Base-by-base conservation (phyloP, 2,797 vertebrate species). In the Microctenopoma stevenorrisi region DNA sequence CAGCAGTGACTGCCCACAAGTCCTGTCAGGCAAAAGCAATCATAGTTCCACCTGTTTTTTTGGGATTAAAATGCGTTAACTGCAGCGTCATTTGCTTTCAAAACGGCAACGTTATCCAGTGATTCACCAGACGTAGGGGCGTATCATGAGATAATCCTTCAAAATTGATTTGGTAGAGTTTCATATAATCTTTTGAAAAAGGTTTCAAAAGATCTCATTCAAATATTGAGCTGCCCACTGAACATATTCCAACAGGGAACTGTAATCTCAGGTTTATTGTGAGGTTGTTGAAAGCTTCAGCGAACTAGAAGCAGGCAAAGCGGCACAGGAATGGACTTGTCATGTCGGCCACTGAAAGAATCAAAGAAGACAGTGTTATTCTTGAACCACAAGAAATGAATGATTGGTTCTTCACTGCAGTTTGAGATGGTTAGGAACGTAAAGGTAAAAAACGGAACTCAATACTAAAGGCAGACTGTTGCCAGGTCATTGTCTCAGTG, bases 1-100 rank as follows among this genome's bases (percentile, higher is more conserved):
- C 82, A 83, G 87, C 80, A 80, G 74, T 63, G 43, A 77, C 72
- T 76, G 86, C 81, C 76, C 30, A 64, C 60, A 57, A 60, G 54
- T 76, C 78, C 84, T 85, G 81, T 89, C 79, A 90, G 82, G 73
- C 68, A 78, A 77, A 48, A 63, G 48, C 46, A 61, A 66, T 80
- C 90, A 91, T 89, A n/a, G 58, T 79, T 80, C 74, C 75, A 73
- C 64, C 60, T 57, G 66, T 69, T 83, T 60, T 30, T 57, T 9
- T 43, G n/a, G 66, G 51, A 62, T 68, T 43, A 35, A 87, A 74
- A 25, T 26, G 33, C 44, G 28, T 22, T 26, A 26, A 69, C 35
- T 54, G 52, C 43, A 30, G 68, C 30, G 57, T 82, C 40, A 75
- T 83, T 79, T 47, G 57, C 51, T 6, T 62, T 62, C 25, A 67